Evolutionary conservation across 2,113 vertebrate genomes (phyloP), one percentile per base, ranked within the genome.

Genomic region (Electrona antarctica): DNA sequence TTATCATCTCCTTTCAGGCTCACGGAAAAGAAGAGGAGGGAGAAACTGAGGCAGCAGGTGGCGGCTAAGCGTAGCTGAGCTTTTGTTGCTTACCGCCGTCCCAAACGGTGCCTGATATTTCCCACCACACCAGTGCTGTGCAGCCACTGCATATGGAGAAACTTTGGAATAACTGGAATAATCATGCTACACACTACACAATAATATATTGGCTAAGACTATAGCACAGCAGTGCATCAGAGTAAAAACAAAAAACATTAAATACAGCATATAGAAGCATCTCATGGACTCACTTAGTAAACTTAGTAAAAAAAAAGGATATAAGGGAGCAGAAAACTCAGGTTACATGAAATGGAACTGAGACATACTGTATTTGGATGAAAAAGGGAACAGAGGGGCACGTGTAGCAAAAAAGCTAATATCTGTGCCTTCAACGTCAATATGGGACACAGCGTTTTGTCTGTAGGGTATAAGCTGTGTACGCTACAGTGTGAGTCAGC

Each of bases 21-120:
- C 82, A 91, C 94, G 80, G 95, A 96, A 89, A 95, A 95, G 89
- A 96, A 95, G 89, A 93, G 92, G 82, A 87, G 95, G 72, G 94
- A 95, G 79, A 92, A 92, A 75, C 54, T 91, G 70, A 88, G 91
- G 79, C 91, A 91, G 83, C 95, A 95, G 80, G 86, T 94, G 83
- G 90, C 89, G 56, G 92, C 89, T 78, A 96, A 94, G 67, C 93
- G 94, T 76, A 95, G 88, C 80, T 96, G 82, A 84, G 47, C 41
- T 49, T 63, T 47, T 8, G 0, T 0, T n/a, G 83, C 82, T 68
- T 5, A 11, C 21, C 47, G 67, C 13, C 51, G 45, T 28, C 49
- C 47, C 60, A 63, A 50, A 73, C 2, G 1, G 72, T 71, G 81
- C 72, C 72, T 63, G 52, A 57, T n/a, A 4, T 28, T 45, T 1